phyloP scores from a whole-genome alignment of 2,888 invertebrate genomes.

The Sipha maydis region DNA sequence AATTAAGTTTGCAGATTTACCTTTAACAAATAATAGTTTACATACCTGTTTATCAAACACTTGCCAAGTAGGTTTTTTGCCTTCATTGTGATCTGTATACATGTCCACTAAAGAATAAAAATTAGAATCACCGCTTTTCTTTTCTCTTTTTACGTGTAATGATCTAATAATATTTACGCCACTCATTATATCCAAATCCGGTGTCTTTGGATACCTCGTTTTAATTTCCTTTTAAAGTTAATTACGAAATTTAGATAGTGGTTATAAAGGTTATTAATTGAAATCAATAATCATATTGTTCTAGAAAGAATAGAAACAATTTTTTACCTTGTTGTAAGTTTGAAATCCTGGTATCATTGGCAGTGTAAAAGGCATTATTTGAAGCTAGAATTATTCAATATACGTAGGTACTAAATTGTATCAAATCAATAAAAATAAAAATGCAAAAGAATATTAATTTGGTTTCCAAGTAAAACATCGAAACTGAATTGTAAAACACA shows the following conservation, averaged over 20 bases:
- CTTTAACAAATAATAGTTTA: background rate
- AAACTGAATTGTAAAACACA: background rate
- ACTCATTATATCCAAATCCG: constrained; percentile 41
- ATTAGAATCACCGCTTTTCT: background rate
- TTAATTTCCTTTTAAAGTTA: constrained; percentile 18
- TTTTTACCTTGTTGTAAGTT: constrained; percentile 4
- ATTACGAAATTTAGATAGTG: background rate
- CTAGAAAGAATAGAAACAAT: background rate
- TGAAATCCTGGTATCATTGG: constrained; percentile 55
- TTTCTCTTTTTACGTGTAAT: constrained; percentile 32
- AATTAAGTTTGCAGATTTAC: background rate
- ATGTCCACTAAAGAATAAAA: background rate
- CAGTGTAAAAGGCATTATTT: constrained; percentile 16
- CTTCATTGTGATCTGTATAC: background rate
- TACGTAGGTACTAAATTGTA: background rate
- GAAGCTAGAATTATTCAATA: background rate
- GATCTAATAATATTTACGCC: constrained; percentile 50
- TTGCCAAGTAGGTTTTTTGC: constrained; percentile 78
- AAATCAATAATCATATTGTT: background rate
- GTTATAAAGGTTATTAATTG: background rate
- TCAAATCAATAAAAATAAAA: background rate
- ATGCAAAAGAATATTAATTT: background rate
- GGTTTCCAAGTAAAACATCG: background rate
- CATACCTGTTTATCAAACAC: constrained; percentile 85
- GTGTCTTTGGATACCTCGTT: constrained; percentile 42